phyloP scores from a whole-genome alignment of 2,113 vertebrate species.

The Cinclus mexicanus region DNA sequence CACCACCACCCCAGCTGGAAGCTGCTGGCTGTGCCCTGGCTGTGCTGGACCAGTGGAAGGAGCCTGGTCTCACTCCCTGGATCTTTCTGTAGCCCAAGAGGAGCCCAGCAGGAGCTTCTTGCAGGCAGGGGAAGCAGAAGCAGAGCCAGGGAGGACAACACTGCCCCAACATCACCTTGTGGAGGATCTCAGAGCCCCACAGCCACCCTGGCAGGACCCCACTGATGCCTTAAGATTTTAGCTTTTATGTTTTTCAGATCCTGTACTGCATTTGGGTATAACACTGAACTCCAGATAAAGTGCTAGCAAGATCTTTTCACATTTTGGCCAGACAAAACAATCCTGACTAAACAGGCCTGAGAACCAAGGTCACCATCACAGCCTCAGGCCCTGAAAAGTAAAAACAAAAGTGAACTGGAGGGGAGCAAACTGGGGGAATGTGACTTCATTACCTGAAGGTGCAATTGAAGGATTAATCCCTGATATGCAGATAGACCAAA shows the following conservation, averaged over 20 bases:
- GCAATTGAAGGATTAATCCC: neutral
- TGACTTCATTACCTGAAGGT: neutral
- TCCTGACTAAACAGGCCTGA: neutral
- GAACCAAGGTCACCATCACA: neutral
- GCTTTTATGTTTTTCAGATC: neutral
- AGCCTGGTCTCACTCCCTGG: neutral
- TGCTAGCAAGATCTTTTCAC: neutral
- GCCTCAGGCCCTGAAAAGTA: neutral
- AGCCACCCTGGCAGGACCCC: rapidly evolving
- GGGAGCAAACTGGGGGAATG: neutral
- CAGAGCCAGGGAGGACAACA: rapidly evolving
- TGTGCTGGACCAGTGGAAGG: neutral
- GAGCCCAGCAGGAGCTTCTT: neutral
- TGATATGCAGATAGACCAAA: neutral
- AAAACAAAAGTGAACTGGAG: neutral
- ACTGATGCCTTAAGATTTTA: neutral
- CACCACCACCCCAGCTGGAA: neutral
- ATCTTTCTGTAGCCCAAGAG: neutral
- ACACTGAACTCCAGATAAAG: neutral
- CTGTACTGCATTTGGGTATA: neutral
- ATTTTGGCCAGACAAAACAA: neutral
- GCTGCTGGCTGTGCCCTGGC: neutral
- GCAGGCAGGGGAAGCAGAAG: neutral
- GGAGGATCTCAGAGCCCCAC: neutral
- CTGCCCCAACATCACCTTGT: neutral